Evolutionary conservation across 2,888 invertebrate species (phyloP), one percentile per base, ranked within the genome.

Genomic region (Cheilosia pagana): DNA sequence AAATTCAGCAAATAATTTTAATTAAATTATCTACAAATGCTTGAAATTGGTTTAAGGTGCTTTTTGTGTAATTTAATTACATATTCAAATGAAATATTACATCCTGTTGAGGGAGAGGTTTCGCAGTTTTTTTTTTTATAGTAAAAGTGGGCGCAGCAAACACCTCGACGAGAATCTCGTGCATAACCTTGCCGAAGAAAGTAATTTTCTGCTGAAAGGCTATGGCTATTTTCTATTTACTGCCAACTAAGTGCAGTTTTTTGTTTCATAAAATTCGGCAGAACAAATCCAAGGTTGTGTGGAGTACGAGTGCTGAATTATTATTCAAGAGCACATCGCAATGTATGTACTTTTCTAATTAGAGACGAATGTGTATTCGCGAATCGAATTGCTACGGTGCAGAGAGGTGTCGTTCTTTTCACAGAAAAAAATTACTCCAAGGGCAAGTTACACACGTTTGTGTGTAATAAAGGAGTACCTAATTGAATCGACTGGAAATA

Each of bases 61-160:
- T 63, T 78, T 83, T 50, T 53, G 68, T 74, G 68, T 78, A 79
- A 83, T 83, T 83, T 70, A 83, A 83, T 83, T 83, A 79, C 79
- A 75, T 28, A 50, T 62, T 55, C 7, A 10, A 62, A n/a, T 12
- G 16, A 41, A 72, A 55, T 35, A 50, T 25, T 67, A 50, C 78
- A 72, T 78, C 78, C 50, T 39, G 7, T 14, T n/a, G 16, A 8
- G n/a, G 12, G 14, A 19, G 16, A 12, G 19, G 14, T 10, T 28
- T 14, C 39, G 39, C 7, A 19, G 28, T 16, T 25, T 25, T 1
- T 12, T n/a, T n/a, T n/a, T n/a, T n/a, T n/a, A 39, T 3, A 5
- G 28, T 41, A 5, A 16, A 48, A 71, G 41, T 65, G 76, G 65
- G 68, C 52, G 78, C 72, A 76, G 25, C 50, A 52, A 23, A 65